A percentile compares a stretch with the other conserved stretches of the same genome.
phyloP scores from a whole-genome alignment of 2,888 invertebrate species.

The Rotaria sp. region DNA sequence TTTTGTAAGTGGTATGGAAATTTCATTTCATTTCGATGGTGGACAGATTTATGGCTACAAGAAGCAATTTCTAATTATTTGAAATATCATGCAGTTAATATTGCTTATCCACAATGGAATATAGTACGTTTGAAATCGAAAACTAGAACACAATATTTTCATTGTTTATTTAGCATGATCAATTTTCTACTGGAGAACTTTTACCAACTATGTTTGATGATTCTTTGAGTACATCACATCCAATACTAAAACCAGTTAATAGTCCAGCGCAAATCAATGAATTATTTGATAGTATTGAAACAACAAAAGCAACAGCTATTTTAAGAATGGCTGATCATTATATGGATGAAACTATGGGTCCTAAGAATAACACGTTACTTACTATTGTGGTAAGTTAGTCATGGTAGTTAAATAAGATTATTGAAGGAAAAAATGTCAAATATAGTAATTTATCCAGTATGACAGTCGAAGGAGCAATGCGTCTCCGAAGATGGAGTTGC shows the following conservation, averaged over 20 bases:
- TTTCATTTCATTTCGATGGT: constrained; percentile 33
- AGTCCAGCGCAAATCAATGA: constrained; percentile 34
- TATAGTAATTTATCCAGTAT: too few species aligned
- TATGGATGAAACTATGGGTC: background rate
- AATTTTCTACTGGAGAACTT: constrained; percentile 34
- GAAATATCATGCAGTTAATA: constrained; percentile 35
- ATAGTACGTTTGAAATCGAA: constrained; percentile 21
- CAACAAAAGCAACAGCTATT: constrained; percentile 35
- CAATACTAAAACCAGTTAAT: constrained; percentile 33
- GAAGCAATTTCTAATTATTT: constrained; percentile 38
- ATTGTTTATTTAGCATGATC: constrained; percentile 5
- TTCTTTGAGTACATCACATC: constrained; percentile 35
- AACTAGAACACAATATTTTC: background rate
- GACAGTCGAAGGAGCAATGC: too few species aligned
- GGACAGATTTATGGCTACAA: constrained; percentile 40
- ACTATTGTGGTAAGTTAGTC: background rate
- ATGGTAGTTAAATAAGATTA: too few species aligned
- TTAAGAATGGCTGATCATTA: constrained; percentile 38
- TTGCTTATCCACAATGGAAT: constrained; percentile 37
- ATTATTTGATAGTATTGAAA: constrained; percentile 38
- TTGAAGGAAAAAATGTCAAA: too few species aligned
- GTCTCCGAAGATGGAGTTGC: too few species aligned
- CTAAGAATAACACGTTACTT: background rate
- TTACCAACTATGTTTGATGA: constrained; percentile 27
- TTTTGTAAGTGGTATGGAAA: constrained; percentile 38